A percentile compares a stretch with the other conserved stretches of the same genome.
Evolutionary conservation across 2,113 vertebrate genomes (phyloP).

Genomic region (Aviceda subcristata): DNA sequence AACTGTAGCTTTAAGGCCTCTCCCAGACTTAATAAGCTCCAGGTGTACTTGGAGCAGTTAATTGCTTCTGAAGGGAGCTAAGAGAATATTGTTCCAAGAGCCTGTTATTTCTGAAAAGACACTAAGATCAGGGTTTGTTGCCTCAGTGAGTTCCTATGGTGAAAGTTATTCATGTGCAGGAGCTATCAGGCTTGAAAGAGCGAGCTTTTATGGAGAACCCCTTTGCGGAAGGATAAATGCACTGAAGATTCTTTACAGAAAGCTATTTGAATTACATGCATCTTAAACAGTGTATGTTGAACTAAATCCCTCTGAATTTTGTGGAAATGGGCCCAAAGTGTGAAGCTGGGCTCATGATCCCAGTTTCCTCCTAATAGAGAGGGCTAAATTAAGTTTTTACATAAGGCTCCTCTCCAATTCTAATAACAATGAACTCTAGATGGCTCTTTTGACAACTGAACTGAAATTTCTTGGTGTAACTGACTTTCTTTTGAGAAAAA

Average conservation of each 20-base stretch:
- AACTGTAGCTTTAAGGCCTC: conserved; percentile 70
- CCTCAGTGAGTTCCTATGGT: conserved; percentile 69
- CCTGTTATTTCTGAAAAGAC: conserved; percentile 65
- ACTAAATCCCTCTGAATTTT: conserved; percentile 39
- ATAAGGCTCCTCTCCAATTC: neutral
- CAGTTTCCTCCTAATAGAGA: neutral
- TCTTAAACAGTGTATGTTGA: conserved; percentile 68
- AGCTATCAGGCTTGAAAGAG: conserved; percentile 65
- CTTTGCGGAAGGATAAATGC: conserved; percentile 66
- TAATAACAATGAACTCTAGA: conserved; percentile 53
- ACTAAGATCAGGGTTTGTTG: conserved; percentile 63
- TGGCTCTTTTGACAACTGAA: conserved; percentile 60
- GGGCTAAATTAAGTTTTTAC: neutral
- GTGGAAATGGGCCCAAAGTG: conserved; percentile 10
- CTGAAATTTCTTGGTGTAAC: conserved; percentile 16
- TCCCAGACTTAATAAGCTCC: conserved; percentile 71
- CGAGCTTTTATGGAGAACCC: conserved; percentile 68
- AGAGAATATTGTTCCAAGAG: conserved; percentile 60
- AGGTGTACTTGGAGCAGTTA: conserved; percentile 75
- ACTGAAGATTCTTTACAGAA: conserved; percentile 61
- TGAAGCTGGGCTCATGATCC: neutral
- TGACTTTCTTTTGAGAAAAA: conserved; percentile 38
- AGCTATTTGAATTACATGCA: conserved; percentile 69
- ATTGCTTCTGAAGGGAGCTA: conserved; percentile 73
- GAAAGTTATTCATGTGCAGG: conserved; percentile 69